A percentile compares a stretch with the other conserved stretches of the same genome.
These are phyloP conservation scores for Drosophila baimaii DNA, from an alignment of 1,140 invertebrate species.

Conservation along the genomic window DNA sequence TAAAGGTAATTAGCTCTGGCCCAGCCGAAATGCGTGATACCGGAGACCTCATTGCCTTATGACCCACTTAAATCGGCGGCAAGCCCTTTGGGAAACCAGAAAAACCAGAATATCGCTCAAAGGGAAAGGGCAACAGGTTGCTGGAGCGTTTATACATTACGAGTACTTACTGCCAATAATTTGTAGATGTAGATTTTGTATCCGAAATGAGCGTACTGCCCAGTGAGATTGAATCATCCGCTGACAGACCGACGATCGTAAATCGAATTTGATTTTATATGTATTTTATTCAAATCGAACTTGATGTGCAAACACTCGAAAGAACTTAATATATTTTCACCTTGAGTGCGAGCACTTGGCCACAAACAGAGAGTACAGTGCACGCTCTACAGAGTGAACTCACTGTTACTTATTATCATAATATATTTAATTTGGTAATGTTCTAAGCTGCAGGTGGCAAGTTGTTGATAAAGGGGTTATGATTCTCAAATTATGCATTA, in stretches of 20 bases:
- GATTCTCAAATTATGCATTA: no score
- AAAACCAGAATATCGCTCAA: constrained; percentile 33
- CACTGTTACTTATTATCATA: background rate
- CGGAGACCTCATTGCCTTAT: constrained; percentile 45
- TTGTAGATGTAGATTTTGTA: constrained; percentile 15
- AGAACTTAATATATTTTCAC: constrained; percentile 79
- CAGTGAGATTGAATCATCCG: constrained; percentile 40
- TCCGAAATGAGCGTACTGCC: constrained; percentile 15
- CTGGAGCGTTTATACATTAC: constrained; percentile 3
- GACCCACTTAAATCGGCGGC: constrained; percentile 56
- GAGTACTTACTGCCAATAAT: constrained; percentile 24
- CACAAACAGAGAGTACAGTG: constrained; percentile 57
- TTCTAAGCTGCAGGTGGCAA: background rate
- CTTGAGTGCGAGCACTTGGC: constrained; percentile 77
- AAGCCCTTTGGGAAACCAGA: constrained; percentile 57
- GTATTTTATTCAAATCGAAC: constrained; percentile 63
- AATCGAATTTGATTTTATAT: constrained; percentile 68
- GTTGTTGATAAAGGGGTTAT: background rate
- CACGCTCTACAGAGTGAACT: background rate
- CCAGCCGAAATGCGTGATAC: constrained; percentile 34
- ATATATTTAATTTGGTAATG: background rate
- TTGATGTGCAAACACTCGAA: constrained; percentile 65
- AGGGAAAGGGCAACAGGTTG: constrained; percentile 39
- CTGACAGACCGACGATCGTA: constrained; percentile 35
- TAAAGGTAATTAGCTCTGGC: constrained; percentile 32